phyloP scores from a whole-genome alignment of 2,888 invertebrate species.

The Cephus sareptanus region DNA sequence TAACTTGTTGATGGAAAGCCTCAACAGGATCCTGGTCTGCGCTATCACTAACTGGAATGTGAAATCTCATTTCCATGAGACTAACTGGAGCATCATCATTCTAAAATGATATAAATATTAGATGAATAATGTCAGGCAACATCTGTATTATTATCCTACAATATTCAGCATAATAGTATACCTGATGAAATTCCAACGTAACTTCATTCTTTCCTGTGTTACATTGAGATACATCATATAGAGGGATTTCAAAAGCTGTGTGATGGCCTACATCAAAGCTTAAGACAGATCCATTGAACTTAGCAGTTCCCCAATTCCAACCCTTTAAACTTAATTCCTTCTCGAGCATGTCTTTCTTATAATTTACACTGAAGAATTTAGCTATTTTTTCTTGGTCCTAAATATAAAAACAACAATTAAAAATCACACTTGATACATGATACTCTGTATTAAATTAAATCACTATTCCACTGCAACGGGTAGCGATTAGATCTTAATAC shows the following conservation, averaged over 20 bases:
- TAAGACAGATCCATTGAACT: constrained; percentile 88
- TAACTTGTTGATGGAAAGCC: constrained; percentile 96
- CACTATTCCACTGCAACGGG: neutral
- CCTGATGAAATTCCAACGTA: constrained; percentile 96
- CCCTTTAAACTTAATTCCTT: constrained; percentile 95
- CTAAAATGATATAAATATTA: constrained; percentile 61
- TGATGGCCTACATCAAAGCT: constrained; percentile 86
- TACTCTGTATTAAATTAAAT: constrained; percentile 5
- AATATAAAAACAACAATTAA: constrained; percentile 11
- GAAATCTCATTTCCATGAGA: constrained; percentile 97
- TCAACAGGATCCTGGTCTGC: constrained; percentile 93
- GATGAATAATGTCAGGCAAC: neutral
- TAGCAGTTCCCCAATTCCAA: constrained; percentile 99
- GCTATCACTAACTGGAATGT: constrained; percentile 92
- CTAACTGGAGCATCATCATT: constrained; percentile 98
- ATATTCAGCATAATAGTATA: constrained; percentile 48
- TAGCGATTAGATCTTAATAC: constrained; percentile 42
- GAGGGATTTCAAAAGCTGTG: constrained; percentile 95
- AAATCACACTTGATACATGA: neutral
- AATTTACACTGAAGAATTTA: constrained; percentile 86
- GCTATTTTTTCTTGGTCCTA: constrained; percentile 94
- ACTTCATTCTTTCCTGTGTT: constrained; percentile 98
- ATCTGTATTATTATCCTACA: neutral
- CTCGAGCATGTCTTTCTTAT: constrained; percentile 87
- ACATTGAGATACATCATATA: constrained; percentile 96